phyloP scores from a whole-genome alignment of 2,797 vertebrate genomes.

The Schizothorax lantsangensis region DNA sequence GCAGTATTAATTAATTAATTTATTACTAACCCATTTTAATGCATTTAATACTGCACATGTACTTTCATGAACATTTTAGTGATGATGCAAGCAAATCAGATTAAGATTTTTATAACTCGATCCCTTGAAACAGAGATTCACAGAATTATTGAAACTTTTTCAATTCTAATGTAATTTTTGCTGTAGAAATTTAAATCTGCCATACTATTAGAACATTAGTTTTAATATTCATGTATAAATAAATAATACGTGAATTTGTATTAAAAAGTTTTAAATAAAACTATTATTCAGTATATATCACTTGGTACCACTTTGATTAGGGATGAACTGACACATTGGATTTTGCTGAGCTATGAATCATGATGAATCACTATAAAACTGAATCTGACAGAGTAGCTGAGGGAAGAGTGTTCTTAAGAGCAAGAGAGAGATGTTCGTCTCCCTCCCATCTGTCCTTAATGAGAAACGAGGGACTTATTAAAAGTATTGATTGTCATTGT shows the following conservation, averaged over 20 bases:
- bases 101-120: neutral
- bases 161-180: neutral
- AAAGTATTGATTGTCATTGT: slow-evolving; percentile 88
- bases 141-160: neutral
- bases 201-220: neutral
- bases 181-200: neutral
- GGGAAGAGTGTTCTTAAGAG: neutral
- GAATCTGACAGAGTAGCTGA: slow-evolving; percentile 17
- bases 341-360: slow-evolving; percentile 38
- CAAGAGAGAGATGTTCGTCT: slow-evolving; percentile 25
- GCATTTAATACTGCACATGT: neutral
- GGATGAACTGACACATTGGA: slow-evolving; percentile 16
- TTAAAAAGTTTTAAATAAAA: slow-evolving; percentile 9
- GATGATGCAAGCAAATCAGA: neutral
- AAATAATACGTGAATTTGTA: neutral
- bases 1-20: too few relatives aligned
- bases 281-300: slow-evolving; percentile 13
- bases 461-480: slow-evolving; percentile 88
- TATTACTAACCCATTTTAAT: too few relatives aligned
- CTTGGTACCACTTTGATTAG: neutral
- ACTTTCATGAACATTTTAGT: neutral
- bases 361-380: slow-evolving; percentile 30
- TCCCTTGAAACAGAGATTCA: neutral
- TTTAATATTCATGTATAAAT: neutral
- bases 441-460: slow-evolving; percentile 86